Conservation (phyloP, 2,797 vertebrate species). For the Sparus aurata region DNA sequence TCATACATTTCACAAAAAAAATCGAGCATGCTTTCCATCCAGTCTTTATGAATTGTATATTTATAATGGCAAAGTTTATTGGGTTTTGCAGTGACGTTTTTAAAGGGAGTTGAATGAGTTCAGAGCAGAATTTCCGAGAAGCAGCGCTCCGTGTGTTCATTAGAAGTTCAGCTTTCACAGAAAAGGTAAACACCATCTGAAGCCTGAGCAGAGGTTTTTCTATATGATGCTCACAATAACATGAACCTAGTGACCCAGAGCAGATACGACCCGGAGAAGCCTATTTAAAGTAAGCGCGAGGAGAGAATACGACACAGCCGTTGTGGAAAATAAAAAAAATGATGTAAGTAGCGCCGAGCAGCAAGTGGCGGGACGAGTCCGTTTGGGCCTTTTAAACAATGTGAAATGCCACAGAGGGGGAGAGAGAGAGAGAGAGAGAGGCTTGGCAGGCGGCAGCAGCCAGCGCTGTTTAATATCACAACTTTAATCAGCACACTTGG, state of each 20-base stretch:
- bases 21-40: conserved; percentile 57
- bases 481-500: conserved; percentile 82
- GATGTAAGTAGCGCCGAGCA: conserved; percentile 60
- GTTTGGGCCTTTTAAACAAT: conserved; percentile 79
- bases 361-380: conserved; percentile 70
- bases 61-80: conserved; percentile 80
- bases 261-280: conserved; percentile 52
- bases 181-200: conserved; percentile 66
- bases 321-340: conserved; percentile 39
- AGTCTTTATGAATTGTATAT: conserved; percentile 82
- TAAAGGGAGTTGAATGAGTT: conserved; percentile 78
- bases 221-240: conserved; percentile 46
- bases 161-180: conserved; percentile 64
- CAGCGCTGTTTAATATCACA: conserved; percentile 83
- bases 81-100: conserved; percentile 75
- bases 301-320: conserved; percentile 64
- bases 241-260: conserved; percentile 55
- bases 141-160: conserved; percentile 61
- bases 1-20: conserved; percentile 62
- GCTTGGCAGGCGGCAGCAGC: conserved; percentile 77
- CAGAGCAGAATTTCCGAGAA: conserved; percentile 74
- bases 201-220: conserved; percentile 23
- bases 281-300: conserved; percentile 72
- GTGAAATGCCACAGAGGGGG: conserved; percentile 75
- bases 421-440: conserved; percentile 40